phyloP scores from a whole-genome alignment of 2,113 vertebrate species.

The Anthoscopus minutus region DNA sequence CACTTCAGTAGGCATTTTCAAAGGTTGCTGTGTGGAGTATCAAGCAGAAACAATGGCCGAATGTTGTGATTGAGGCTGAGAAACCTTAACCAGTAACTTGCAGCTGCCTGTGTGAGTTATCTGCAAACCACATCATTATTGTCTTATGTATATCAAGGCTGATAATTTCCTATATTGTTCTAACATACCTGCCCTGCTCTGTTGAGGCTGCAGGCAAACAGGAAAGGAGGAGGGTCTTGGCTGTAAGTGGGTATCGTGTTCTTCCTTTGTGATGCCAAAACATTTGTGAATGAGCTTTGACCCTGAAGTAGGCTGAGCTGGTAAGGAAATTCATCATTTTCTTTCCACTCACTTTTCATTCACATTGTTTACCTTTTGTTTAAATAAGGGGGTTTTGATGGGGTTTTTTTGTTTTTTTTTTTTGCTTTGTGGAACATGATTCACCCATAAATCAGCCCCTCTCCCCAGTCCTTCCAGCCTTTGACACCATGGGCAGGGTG shows the following conservation, averaged over 20 bases:
- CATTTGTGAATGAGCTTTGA: conserved; percentile 8
- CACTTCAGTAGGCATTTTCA: conserved; percentile 1
- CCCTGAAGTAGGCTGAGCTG: not conserved
- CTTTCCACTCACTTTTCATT: not conserved
- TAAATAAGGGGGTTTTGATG: not conserved
- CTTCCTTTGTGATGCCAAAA: not conserved
- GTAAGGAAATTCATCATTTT: not conserved
- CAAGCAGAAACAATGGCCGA: not conserved
- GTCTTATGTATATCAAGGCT: not conserved
- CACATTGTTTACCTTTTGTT: not conserved
- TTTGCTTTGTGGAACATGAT: not conserved
- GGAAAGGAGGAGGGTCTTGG: not conserved
- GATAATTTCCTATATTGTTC: not conserved
- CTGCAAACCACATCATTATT: not conserved
- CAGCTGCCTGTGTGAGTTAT: not conserved
- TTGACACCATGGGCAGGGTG: not conserved
- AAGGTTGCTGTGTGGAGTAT: not conserved
- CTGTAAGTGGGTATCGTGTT: not conserved
- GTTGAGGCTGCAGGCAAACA: not conserved
- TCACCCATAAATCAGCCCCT: not conserved
- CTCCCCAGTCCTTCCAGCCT: not conserved
- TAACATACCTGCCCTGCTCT: not conserved
- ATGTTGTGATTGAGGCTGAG: not conserved
- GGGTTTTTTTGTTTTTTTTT: not conserved
- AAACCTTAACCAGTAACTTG: not conserved